A percentile compares a stretch with the other conserved stretches of the same genome.
Conservation (phyloP, 2,888 invertebrate genomes). For the Parapristionchus giblindavisi region DNA sequence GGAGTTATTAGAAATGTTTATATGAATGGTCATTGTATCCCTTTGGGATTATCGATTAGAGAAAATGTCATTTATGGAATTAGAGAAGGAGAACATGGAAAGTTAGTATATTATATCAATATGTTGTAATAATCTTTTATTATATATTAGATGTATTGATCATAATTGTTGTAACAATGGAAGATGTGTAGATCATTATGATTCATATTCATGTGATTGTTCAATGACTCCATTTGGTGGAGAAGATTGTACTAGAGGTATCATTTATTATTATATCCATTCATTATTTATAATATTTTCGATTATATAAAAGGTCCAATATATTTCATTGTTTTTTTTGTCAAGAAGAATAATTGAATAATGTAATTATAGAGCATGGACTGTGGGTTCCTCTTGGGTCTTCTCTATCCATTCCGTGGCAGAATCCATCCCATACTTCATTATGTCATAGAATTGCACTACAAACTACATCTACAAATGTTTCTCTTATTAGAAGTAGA, state of each 20-base stretch:
- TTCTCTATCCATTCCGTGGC: slow-evolving; percentile 66
- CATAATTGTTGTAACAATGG: slow-evolving; percentile 60
- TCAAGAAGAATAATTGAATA: neutral
- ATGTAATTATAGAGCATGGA: slow-evolving; percentile 61
- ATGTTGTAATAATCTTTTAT: neutral
- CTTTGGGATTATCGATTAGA: slow-evolving; percentile 53
- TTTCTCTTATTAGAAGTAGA: slow-evolving; percentile 56
- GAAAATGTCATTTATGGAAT: slow-evolving; percentile 52
- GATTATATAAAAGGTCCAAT: neutral
- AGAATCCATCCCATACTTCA: slow-evolving; percentile 64
- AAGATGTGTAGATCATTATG: slow-evolving; percentile 63
- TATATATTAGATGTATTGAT: slow-evolving; percentile 8
- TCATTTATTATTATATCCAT: neutral
- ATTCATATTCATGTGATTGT: slow-evolving; percentile 66
- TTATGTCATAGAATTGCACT: slow-evolving; percentile 64
- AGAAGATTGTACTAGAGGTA: slow-evolving; percentile 63
- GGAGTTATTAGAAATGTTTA: slow-evolving; percentile 64
- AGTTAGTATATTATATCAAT: slow-evolving; percentile 17
- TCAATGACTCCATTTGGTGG: slow-evolving; percentile 65
- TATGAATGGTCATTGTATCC: slow-evolving; percentile 61
- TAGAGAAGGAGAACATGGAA: slow-evolving; percentile 29
- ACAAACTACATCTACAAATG: slow-evolving; percentile 50
- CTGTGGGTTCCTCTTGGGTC: slow-evolving; percentile 66
- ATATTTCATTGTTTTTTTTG: slow-evolving; percentile 7
- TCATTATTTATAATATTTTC: neutral